Evolutionary conservation across 2,888 invertebrate species (phyloP), one percentile per base, ranked within the genome.

Genomic region (Pammene aurita): DNA sequence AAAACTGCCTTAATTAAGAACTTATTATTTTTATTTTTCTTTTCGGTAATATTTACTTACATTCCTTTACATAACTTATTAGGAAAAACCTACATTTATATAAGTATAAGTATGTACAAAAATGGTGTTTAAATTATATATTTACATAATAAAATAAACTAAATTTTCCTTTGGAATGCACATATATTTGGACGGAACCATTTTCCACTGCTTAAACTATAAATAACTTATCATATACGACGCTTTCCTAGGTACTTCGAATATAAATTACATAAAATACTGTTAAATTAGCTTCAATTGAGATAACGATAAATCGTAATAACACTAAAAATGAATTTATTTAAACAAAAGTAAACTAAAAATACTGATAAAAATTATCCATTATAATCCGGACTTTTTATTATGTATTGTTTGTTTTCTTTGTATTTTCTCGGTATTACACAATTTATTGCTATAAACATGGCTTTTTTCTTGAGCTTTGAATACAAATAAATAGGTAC

Each of bases 121-220:
- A 69, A 58, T 38, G 42, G 16, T 46, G 2, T 38, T 67, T 66
- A 60, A 54, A 60, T 66, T 62, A 63, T 16, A 54, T 71, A 66
- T 67, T 60, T 68, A 69, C 68, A 71, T 38, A 66, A 46, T 48
- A 71, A 26, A 35, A 14, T 58, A 62, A 11, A 34, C 34, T 65
- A 67, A 82, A 84, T 87, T 88, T 90, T 89, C 90, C 92, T 92
- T 92, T 92, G 92, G 92, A 92, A 89, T 85, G 85, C 82, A 86
- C 82, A 83, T 80, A 81, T 87, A 82, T 87, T 91, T 90, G 92
- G 91, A 89, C 89, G 91, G 89, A 88, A 84, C 78, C 78, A 77
- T 83, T 84, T 73, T 72, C 67, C 71, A 67, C 58, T 57, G 56
- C 76, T 79, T 78, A 78, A 78, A 76, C 70, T 74, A 77, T 63